These are phyloP conservation scores for Triplophysa rosa DNA, from an alignment of 2,113 vertebrate genomes.

Conservation along the genomic window DNA sequence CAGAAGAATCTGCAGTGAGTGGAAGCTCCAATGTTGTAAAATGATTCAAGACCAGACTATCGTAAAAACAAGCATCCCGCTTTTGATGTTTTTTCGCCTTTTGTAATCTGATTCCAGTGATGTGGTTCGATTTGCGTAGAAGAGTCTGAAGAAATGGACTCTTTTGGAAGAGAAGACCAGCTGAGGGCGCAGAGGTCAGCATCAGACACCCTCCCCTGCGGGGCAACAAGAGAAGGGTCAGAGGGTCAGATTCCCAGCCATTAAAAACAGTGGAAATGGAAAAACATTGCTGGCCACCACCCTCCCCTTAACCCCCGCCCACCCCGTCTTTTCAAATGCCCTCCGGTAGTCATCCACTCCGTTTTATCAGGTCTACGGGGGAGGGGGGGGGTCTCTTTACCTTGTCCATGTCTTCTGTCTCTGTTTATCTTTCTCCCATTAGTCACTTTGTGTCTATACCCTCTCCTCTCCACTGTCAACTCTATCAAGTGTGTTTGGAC, in stretches of 20 bases:
- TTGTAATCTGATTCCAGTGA: conserved; percentile 35
- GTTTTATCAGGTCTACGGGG: conserved; percentile 53
- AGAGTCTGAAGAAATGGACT: conserved; percentile 25
- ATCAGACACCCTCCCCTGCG: conserved; percentile 34
- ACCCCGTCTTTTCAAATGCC: background rate
- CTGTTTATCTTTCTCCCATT: conserved; percentile 41
- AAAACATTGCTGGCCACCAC: conserved; percentile 23
- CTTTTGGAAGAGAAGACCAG: conserved; percentile 29
- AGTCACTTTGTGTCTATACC: conserved; percentile 12
- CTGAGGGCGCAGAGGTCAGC: conserved; percentile 39
- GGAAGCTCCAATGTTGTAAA: background rate
- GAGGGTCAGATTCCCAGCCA: conserved; percentile 59
- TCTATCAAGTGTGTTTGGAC: conserved; percentile 31
- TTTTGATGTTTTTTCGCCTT: background rate
- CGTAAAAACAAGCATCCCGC: background rate
- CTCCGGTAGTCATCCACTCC: conserved; percentile 43
- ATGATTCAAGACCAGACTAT: background rate
- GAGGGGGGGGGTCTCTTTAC: conserved; percentile 30
- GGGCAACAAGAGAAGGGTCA: conserved; percentile 57
- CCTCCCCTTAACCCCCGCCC: conserved; percentile 22
- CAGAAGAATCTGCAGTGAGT: conserved; percentile 5
- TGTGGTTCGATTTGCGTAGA: conserved; percentile 8
- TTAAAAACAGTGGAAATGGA: conserved; percentile 54
- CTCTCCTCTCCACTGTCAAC: conserved; percentile 11
- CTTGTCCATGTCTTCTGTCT: background rate